Evolutionary conservation across 2,888 invertebrate genomes (phyloP), one percentile per base, ranked within the genome.

Genomic region (Apeira syringaria): DNA sequence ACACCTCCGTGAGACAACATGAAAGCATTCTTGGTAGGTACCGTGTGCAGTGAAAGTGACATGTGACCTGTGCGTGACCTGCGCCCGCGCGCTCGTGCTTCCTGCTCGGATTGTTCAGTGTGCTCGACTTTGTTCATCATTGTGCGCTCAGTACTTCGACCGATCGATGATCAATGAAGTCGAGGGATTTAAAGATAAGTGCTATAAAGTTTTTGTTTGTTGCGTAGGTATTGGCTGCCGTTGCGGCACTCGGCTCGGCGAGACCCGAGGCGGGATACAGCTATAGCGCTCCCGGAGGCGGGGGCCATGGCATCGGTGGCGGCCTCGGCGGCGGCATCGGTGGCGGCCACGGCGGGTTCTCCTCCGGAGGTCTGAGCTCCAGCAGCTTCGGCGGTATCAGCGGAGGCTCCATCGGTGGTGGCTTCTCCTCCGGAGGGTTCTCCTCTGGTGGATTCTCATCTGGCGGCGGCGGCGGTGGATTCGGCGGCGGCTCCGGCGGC

Each of bases 181-280:
- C 51, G 45, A 18, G 56, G 48, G 58, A 37, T 64, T 31, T 60
- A 48, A 55, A 50, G 61, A 55, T 43, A 41, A 56, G 64, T 62
- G 64, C 62, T 64, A 47, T 64, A 59, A 58, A 61, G 48, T 47
- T 60, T n/a, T 53, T 59, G 52, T 60, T 59, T 57, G 51, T 58
- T 28, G 41, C 56, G 64, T 76, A 89, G 89, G 89, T 89, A 78
- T 78, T 89, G 64, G 88, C 89, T 65, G 90, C 89, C 78, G 85
- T 92, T 54, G 83, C 91, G 80, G 90, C 91, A 43, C 80, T 91
- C 73, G 91, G 90, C 69, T 89, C 91, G 72, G 92, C 91, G 42
- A 84, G 91, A 49, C 92, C 92, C 72, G 92, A 92, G 77, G 92
- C 92, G 68, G 92, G 92, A 63, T 92, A 92, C 77, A 91, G 91